Evolutionary conservation across 2,888 invertebrate genomes (phyloP).

Genomic region (Mythimna albipuncta): DNA sequence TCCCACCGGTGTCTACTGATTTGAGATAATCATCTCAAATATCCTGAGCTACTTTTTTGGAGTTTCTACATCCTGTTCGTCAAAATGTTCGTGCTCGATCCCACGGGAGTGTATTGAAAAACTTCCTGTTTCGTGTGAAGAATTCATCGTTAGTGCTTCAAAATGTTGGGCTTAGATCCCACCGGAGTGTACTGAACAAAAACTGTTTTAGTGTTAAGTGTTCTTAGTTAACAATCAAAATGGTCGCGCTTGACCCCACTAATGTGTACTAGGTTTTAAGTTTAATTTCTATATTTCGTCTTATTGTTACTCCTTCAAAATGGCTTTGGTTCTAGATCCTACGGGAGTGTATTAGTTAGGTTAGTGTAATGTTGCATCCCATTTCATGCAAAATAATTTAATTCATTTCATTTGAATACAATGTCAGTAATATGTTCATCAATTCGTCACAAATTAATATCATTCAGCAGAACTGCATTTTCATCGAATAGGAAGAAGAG

Average conservation of each 20-base stretch:
- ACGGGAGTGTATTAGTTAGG: slow-evolving; percentile 79
- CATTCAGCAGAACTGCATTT: slow-evolving; percentile 82
- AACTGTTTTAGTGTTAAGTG: slow-evolving; percentile 73
- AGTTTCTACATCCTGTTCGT: slow-evolving; percentile 51
- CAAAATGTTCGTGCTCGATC: slow-evolving; percentile 86
- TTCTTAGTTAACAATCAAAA: slow-evolving; percentile 60
- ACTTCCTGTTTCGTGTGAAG: slow-evolving; percentile 64
- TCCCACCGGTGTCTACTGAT: slow-evolving; percentile 83
- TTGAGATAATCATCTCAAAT: slow-evolving; percentile 52
- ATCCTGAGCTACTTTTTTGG: slow-evolving; percentile 42
- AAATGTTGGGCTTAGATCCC: slow-evolving; percentile 78
- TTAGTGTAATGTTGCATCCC: slow-evolving; percentile 46
- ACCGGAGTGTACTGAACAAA: slow-evolving; percentile 77
- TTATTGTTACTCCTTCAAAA: slow-evolving; percentile 69
- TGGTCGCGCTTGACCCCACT: slow-evolving; percentile 76
- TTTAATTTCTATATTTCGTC: slow-evolving; percentile 57
- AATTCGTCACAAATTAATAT: slow-evolving; percentile 83
- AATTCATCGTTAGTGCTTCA: slow-evolving; percentile 70
- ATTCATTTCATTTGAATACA: slow-evolving; percentile 59
- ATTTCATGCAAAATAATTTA: slow-evolving; percentile 51
- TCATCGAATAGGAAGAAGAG: slow-evolving; percentile 86
- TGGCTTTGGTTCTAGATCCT: slow-evolving; percentile 81
- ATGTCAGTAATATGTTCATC: slow-evolving; percentile 75
- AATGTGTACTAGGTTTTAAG: slow-evolving; percentile 77
- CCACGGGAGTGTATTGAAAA: slow-evolving; percentile 86